phyloP scores from a whole-genome alignment of 2,797 vertebrate species.

The Gymnoscopelus braueri region DNA sequence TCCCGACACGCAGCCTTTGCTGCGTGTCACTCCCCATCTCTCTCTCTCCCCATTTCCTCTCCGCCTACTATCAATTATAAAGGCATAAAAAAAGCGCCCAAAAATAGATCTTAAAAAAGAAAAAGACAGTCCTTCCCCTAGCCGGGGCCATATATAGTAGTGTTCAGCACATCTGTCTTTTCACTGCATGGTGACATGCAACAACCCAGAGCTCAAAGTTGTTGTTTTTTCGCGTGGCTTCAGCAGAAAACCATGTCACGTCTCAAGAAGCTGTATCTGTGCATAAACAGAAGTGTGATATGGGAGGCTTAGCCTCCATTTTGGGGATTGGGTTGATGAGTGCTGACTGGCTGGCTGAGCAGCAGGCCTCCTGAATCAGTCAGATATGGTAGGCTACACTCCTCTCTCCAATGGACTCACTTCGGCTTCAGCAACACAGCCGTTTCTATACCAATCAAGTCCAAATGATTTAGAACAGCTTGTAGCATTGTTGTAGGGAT shows the following conservation, averaged over 20 bases:
- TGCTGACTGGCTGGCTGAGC: conserved; percentile 65
- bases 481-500: not conserved
- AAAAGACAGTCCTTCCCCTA: not conserved
- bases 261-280: conserved; percentile 11
- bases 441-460: conserved; percentile 38
- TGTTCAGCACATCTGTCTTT: conserved; percentile 6
- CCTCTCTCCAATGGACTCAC: conserved; percentile 59
- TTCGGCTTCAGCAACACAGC: conserved; percentile 50
- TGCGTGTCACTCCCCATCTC: too few relatives aligned
- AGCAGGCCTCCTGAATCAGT: conserved; percentile 72
- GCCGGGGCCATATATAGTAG: not conserved
- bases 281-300: conserved; percentile 27
- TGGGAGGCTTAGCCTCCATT: conserved; percentile 62
- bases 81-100: not conserved
- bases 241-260: conserved; percentile 9
- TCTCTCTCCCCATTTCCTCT: too few relatives aligned
- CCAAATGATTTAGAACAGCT: conserved; percentile 23
- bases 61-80: too few relatives aligned
- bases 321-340: conserved; percentile 63
- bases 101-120: not conserved
- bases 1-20: too few relatives aligned
- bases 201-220: conserved; percentile 20
- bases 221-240: not conserved
- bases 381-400: conserved; percentile 59
- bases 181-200: conserved; percentile 9